Base-by-base conservation (phyloP, 2,888 invertebrate genomes). In the Pilophorus perplexus region DNA sequence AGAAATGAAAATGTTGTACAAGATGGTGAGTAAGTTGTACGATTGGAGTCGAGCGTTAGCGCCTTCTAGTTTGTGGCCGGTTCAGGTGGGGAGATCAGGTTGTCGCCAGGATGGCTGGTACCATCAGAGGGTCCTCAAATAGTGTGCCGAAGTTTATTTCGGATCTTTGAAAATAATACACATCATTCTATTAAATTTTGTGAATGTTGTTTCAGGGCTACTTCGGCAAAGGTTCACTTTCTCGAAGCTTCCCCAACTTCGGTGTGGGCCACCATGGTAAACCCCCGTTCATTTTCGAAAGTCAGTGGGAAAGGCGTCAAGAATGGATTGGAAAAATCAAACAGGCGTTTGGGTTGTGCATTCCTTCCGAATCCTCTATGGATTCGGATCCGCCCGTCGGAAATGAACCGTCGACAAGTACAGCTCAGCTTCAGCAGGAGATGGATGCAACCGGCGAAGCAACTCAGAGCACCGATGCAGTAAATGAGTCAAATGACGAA, bases 211-310 rank as follows among this genome's bases (percentile, higher is more conserved):
- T 40, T 1, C 48, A 79, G 79, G 90, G 90, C 0, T 87, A 82
- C 75, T 90, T 87, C 77, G 90, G 90, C 0, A 89, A 89, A 78
- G 87, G 87, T 1, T 83, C 84, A 5, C 75, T 81, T 40, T 87
- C 87, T 0, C 80, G 84, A 37, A 81, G 83, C 20, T 79, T 78
- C 72, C 85, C 80, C 67, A 77, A 75, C 27, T 78, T 77, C 69
- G 76, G 76, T 27, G 78, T 76, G 72, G 73, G 73, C 46, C 77
- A 73, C 70, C 78, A 78, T 27, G 76, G 75, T 60, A 75, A 75
- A 40, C 81, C 79, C 59, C 76, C 78, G 65, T 79, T 85, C 70
- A 77, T 86, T 72, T 77, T 84, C 66, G 80, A 82, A 70, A 80
- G 86, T 69, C 86, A 86, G 71, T 84, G 83, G 77, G 69, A 79